Percentiles rank a stretch among this genome's conserved stretches.
Conservation (phyloP, 2,797 vertebrate species). For the Brotula barbata region DNA sequence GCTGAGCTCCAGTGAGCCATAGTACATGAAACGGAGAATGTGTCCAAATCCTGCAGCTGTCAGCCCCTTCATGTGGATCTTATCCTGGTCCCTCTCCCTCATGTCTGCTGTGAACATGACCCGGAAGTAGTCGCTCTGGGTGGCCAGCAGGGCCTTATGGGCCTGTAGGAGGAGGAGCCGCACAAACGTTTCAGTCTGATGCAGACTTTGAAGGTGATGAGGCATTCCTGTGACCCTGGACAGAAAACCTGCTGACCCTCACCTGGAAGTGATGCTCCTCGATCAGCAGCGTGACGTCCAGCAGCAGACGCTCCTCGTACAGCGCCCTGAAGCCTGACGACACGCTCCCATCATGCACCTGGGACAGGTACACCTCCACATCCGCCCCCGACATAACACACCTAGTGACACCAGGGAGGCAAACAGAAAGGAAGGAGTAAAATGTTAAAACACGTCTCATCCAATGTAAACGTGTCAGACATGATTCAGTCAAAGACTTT, state of each 20-base stretch:
- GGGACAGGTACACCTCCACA: constrained; percentile 99
- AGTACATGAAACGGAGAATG: constrained; percentile 99
- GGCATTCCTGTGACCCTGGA: too few relatives aligned
- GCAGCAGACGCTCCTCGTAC: constrained; percentile 96
- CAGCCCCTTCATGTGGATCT: constrained; percentile 98
- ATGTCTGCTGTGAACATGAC: constrained; percentile 99
- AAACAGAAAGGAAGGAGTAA: neutral
- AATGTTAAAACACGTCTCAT: neutral
- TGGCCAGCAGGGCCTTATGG: constrained; percentile 98
- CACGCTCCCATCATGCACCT: constrained; percentile 98
- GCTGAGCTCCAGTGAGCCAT: constrained; percentile 98
- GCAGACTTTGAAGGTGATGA: neutral
- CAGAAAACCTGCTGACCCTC: constrained; percentile 48
- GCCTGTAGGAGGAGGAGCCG: constrained; percentile 79
- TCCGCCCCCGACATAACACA: constrained; percentile 99
- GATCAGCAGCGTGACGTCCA: constrained; percentile 92
- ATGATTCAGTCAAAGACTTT: too few relatives aligned
- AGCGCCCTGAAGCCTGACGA: constrained; percentile 97
- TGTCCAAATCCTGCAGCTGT: constrained; percentile 97
- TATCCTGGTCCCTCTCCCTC: constrained; percentile 98
- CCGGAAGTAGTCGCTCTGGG: constrained; percentile 99
- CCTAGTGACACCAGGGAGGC: constrained; percentile 71
- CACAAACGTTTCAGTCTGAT: neutral
- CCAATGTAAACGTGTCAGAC: too few relatives aligned
- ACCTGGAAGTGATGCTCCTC: constrained; percentile 99